Base-by-base conservation (phyloP, 1,140 invertebrate genomes). In the Stegodyphus dumicola region DNA sequence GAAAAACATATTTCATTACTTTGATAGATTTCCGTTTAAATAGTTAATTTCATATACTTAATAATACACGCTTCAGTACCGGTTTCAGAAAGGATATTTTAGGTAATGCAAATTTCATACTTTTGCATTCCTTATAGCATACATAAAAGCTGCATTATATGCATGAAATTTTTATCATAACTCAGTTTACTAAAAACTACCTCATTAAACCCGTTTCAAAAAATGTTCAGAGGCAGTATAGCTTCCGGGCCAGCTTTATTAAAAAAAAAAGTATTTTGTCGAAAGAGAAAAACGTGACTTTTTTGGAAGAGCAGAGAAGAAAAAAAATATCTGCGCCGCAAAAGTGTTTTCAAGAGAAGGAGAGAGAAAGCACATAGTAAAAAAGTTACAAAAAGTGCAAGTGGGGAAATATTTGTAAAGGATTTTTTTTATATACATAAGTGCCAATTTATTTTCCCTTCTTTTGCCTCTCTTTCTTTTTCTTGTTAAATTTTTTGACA, bases 381-480 rank as follows among this genome's bases (percentile, higher is more conserved):
- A 81, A 81, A 65, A 64, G 49, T 49, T 18, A 53, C 10, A 80
- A 81, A 81, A 81, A 81, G 79, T 81, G 79, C 69, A 81, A 81
- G 79, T 81, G 79, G 79, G 79, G 79, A 81, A 81, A 81, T 81
- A 81, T 81, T 81, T 81, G 79, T 81, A 81, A 81, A 81, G 67
- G 79, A 74, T 73, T 81, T 81, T 33, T 81, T 81, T 74, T 51
- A 56, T 65, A 52, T 56, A 73, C 54, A 15, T 81, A 81, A 81
- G 79, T 73, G 79, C 79, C 79, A 81, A 81, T 81, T 81, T 81
- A 81, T 81, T 81, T 81, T 53, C 48, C 69, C 54, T 77, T 60
- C 56, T 56, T 81, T 74, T 79, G 69, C n/a, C 48, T 53, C 49
- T 77, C 51, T 66, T 81, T 18, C 17, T 33, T 33, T 33, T 33